phyloP scores from a whole-genome alignment of 2,113 vertebrate genomes.

The Eublepharis macularius region DNA sequence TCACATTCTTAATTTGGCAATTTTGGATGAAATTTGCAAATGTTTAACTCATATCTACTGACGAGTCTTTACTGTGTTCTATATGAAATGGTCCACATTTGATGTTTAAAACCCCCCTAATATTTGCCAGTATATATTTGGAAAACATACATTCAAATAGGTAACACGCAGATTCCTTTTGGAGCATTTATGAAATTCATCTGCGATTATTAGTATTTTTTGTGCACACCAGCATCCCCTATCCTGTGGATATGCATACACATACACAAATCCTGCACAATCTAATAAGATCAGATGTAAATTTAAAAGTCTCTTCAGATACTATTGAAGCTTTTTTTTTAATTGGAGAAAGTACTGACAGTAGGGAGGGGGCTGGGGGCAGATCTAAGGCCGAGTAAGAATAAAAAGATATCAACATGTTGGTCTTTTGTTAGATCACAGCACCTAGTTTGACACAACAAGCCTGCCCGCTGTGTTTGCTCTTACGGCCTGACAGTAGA shows the following conservation, averaged over 20 bases:
- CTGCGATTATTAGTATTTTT: not conserved
- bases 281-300: not conserved
- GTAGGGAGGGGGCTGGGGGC: not conserved
- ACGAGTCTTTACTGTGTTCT: too few relatives aligned
- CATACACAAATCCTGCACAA: not conserved
- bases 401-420: conserved; percentile 78
- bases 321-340: not conserved
- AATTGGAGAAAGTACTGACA: not conserved
- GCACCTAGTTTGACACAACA: conserved; percentile 76
- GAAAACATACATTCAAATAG: too few relatives aligned
- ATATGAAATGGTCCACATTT: too few relatives aligned
- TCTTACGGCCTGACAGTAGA: conserved; percentile 61
- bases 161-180: not conserved
- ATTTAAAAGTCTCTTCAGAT: rapidly evolving
- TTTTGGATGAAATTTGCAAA: not conserved
- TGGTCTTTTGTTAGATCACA: conserved; percentile 70
- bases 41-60: too few relatives aligned
- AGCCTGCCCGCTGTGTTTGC: conserved; percentile 70
- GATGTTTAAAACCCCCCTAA: too few relatives aligned
- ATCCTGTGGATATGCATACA: not conserved
- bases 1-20: too few relatives aligned
- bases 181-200: too few relatives aligned
- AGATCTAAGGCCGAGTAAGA: conserved; percentile 55
- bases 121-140: too few relatives aligned
- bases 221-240: not conserved